Evolutionary conservation across 2,113 vertebrate genomes (phyloP).

Genomic region (Myocastor coypus): DNA sequence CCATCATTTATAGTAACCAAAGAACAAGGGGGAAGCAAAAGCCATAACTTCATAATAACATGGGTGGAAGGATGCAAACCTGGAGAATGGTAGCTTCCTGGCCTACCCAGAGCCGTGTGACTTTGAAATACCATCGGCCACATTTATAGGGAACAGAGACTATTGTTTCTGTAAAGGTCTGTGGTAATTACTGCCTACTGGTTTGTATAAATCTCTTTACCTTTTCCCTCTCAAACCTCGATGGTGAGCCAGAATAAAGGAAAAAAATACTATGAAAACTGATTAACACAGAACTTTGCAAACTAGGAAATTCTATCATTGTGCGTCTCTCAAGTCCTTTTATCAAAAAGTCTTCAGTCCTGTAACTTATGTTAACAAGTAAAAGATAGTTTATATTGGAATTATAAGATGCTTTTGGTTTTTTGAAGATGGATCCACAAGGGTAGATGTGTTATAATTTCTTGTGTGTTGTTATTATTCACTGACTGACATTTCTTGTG

Average conservation of each 20-base stretch:
- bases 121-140: not conserved
- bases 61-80: not conserved
- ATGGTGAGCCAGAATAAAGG: slow-evolving; percentile 27
- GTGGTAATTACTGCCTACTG: not conserved
- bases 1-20: not conserved
- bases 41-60: not conserved
- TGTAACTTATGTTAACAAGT: not conserved
- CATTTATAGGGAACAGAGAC: not conserved
- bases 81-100: not conserved
- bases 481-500: not conserved
- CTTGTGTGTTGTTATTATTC: not conserved
- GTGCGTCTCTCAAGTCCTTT: not conserved
- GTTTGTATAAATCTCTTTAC: not conserved
- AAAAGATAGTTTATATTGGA: not conserved
- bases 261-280: not conserved
- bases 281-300: not conserved
- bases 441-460: not conserved
- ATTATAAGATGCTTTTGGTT: not conserved
- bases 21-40: not conserved
- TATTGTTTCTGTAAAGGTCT: not conserved
- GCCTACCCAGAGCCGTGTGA: not conserved
- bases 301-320: slow-evolving; percentile 32
- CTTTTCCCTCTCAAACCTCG: not conserved
- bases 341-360: not conserved
- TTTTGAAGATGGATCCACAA: not conserved